Conservation (phyloP, 2,113 vertebrate species). For the Panthera uncia region DNA sequence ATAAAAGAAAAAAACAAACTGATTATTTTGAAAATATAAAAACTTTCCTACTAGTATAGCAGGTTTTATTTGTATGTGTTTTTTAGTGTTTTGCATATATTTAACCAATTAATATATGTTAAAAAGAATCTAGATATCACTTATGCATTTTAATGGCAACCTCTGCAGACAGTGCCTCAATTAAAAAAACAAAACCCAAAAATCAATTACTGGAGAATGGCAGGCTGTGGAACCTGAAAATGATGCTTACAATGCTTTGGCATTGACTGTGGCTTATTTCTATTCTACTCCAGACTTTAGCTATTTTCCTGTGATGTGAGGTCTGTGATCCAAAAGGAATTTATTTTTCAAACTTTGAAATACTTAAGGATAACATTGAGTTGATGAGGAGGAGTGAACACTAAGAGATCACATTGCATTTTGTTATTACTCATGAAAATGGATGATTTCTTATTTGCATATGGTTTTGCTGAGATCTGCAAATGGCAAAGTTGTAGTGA, state of each 20-base stretch:
- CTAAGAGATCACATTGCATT: constrained; percentile 29
- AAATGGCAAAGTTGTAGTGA: constrained; percentile 30
- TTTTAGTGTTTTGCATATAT: not conserved
- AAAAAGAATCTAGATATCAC: not conserved
- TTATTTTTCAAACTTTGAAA: constrained; percentile 42
- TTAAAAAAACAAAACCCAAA: not conserved
- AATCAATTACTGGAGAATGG: not conserved
- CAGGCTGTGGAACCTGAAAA: not conserved
- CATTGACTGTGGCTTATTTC: not conserved
- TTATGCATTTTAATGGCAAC: not conserved
- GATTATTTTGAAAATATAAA: not conserved
- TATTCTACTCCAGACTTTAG: not conserved
- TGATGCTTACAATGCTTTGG: not conserved
- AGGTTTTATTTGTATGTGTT: not conserved
- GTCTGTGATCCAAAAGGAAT: not conserved
- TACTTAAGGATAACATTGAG: not conserved
- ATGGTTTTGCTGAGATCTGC: constrained; percentile 55
- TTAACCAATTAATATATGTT: not conserved
- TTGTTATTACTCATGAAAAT: constrained; percentile 68
- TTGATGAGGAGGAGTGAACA: not conserved
- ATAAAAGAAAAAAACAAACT: not conserved
- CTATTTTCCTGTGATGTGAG: not conserved
- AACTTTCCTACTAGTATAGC: not conserved
- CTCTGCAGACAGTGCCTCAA: not conserved
- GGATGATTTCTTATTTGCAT: constrained; percentile 54